Evolutionary conservation across 2,113 vertebrate genomes (phyloP), one percentile per base, ranked within the genome.

Genomic region (Cyprinus carpio): DNA sequence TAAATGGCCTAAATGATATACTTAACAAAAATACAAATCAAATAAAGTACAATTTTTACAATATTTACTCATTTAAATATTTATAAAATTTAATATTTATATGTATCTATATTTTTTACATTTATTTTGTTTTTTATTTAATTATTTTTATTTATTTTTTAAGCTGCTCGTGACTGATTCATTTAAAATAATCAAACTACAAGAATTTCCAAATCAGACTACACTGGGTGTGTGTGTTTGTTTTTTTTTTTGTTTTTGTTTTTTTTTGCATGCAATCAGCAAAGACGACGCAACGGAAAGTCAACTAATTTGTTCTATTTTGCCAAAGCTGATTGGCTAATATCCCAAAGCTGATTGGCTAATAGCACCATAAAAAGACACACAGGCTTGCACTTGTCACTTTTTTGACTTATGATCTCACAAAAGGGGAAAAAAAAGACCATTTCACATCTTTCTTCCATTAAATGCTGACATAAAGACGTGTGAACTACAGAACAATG

Each of bases 281-380:
- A 40, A 23, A 37, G 18, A 40, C 9, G 20, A 12, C 20, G 18
- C 67, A 37, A 71, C 2, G 2, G 31, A 71, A 71, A 23, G 8
- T 71, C 1, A 71, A 20, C 67, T 71, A 11, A 23, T 71, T 71
- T 37, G 67, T 23, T 8, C 34, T 34, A 71, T 37, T 71, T 37
- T 23, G 67, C 20, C 65, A 69, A 69, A 69, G 65, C 65, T 34
- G 29, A 69, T 31, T 67, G 64, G 64, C 64, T 67, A 31, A 67
- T 31, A 16, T 15, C 27, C 29, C 27, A 67, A 18, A 67, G 64
- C 64, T 31, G 64, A 67, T 34, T 69, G 65, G 29, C 65, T 69
- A 34, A 69, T 34, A 18, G 29, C 29, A 10, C 31, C 65, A 37
- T 15, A 67, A 18, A 15, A 31, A 31, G 13, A 65, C 15, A 34